Percentiles rank a stretch among this genome's conserved stretches.
Conservation (phyloP, 2,113 vertebrate species). For the Mormoops blainvillei region DNA sequence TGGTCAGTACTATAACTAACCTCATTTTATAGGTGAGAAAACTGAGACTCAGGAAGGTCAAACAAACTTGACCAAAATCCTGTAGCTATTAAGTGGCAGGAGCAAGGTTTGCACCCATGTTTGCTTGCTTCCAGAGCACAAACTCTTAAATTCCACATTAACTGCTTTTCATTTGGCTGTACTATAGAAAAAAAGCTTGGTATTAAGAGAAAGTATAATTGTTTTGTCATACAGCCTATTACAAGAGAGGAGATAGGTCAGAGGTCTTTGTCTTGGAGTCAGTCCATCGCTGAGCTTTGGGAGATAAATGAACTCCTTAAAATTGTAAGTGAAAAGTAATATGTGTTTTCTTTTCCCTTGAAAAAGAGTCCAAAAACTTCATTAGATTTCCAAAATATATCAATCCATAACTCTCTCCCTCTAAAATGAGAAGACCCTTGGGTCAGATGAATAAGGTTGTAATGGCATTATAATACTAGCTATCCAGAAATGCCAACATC, state of each 20-base stretch:
- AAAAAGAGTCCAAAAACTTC: not conserved
- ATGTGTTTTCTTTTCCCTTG: not conserved
- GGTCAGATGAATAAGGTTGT: not conserved
- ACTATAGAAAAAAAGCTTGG: not conserved
- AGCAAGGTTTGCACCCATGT: not conserved
- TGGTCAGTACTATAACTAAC: not conserved
- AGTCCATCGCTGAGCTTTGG: not conserved
- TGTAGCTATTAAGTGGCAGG: not conserved
- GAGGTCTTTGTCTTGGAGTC: not conserved
- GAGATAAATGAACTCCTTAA: not conserved
- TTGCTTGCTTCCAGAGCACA: not conserved
- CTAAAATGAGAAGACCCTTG: not conserved
- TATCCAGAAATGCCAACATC: conserved; percentile 36
- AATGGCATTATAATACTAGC: conserved; percentile 41
- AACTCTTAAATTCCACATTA: not conserved
- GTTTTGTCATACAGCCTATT: not conserved
- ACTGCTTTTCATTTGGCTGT: not conserved
- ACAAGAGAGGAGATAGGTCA: not conserved
- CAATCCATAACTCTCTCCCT: not conserved
- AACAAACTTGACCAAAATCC: not conserved
- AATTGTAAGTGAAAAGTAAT: not conserved
- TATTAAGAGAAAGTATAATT: not conserved
- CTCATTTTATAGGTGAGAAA: not conserved
- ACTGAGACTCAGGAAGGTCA: not conserved
- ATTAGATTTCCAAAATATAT: conserved; percentile 14